phyloP scores from a whole-genome alignment of 2,797 vertebrate genomes.

The Propithecus deckenii region DNA sequence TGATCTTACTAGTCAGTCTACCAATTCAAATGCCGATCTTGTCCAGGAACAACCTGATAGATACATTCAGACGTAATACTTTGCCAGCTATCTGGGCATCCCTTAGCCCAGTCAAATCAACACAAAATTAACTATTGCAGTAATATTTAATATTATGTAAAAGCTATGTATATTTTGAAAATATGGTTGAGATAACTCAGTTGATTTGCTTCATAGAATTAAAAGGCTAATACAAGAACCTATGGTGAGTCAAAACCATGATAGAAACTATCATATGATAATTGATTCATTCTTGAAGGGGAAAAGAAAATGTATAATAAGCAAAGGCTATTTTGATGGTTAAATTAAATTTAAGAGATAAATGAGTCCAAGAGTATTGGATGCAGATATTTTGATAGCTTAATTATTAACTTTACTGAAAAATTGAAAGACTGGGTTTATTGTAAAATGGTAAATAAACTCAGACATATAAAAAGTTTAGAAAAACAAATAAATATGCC shows the following conservation, averaged over 20 bases:
- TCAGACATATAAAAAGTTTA: neutral
- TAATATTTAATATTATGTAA: neutral
- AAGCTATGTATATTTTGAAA: neutral
- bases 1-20: neutral
- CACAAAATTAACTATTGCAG: neutral
- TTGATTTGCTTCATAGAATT: neutral
- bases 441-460: neutral
- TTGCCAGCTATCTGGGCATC: neutral
- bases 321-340: neutral
- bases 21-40: neutral
- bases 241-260: neutral
- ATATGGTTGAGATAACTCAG: neutral
- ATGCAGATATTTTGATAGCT: neutral
- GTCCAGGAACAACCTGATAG: neutral
- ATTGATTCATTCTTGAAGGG: neutral
- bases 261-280: neutral
- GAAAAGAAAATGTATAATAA: neutral
- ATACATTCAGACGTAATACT: no score
- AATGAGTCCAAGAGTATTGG: neutral
- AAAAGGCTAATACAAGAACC: neutral
- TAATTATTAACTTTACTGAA: neutral
- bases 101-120: neutral
- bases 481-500: neutral
- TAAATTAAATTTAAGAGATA: constrained; percentile 2
- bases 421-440: neutral